These are phyloP conservation scores for Sebastes oblongus DNA, from an alignment of 2,797 vertebrate species.

Conservation along the genomic window DNA sequence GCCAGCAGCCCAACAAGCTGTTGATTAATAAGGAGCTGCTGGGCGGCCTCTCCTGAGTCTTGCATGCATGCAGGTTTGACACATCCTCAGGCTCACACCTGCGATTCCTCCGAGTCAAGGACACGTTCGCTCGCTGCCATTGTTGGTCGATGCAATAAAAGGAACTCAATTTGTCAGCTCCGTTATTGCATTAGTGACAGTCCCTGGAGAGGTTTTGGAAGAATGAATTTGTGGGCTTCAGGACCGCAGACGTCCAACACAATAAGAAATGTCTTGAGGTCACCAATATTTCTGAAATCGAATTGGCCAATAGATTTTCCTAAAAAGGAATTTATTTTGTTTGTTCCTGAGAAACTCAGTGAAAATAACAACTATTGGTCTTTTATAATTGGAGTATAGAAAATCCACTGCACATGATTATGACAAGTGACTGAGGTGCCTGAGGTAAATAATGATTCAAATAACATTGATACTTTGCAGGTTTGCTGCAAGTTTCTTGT, in stretches of 20 bases:
- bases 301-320: not conserved
- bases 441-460: constrained; percentile 8
- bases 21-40: constrained; percentile 74
- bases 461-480: not conserved
- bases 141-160: constrained; percentile 60
- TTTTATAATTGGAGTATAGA: not conserved
- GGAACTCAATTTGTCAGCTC: constrained; percentile 70
- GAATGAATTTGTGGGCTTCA: constrained; percentile 24
- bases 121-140: constrained; percentile 52
- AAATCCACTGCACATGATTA: not conserved
- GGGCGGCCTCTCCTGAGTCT: constrained; percentile 56
- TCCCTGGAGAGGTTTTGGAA: constrained; percentile 35
- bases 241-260: constrained; percentile 7
- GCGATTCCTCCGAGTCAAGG: constrained; percentile 70
- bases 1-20: constrained; percentile 59
- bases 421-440: not conserved
- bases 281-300: constrained; percentile 17
- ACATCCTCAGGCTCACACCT: constrained; percentile 55
- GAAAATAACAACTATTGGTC: not conserved
- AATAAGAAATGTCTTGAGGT: constrained; percentile 1
- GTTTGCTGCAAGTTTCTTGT: not conserved
- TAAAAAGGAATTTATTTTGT: not conserved
- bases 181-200: constrained; percentile 58
- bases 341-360: not conserved
- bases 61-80: constrained; percentile 38